Evolutionary conservation across 2,888 invertebrate genomes (phyloP).

Genomic region (Neoaliturus tenellus): DNA sequence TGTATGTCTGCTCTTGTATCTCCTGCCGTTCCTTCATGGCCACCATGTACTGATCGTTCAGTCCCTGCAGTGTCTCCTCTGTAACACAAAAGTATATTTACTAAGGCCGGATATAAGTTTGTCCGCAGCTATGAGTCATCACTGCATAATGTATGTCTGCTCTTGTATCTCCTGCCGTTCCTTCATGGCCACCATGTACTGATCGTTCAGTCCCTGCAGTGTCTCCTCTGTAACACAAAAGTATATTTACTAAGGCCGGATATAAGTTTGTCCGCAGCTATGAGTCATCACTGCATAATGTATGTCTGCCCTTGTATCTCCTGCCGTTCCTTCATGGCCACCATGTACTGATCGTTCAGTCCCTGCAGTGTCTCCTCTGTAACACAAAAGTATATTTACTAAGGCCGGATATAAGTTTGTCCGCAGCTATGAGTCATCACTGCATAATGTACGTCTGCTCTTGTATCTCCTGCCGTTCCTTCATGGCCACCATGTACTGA

Average conservation of each 20-base stretch:
- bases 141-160: constrained; percentile 88
- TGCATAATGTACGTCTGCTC: constrained; percentile 90
- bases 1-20: constrained; percentile 87
- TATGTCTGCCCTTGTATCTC: constrained; percentile 88
- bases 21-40: constrained; percentile 81
- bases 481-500: constrained; percentile 87
- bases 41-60: constrained; percentile 85
- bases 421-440: constrained; percentile 87
- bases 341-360: constrained; percentile 85
- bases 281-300: constrained; percentile 84
- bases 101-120: constrained; percentile 91
- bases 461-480: constrained; percentile 78
- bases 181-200: constrained; percentile 86
- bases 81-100: constrained; percentile 88
- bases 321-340: constrained; percentile 82
- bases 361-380: constrained; percentile 75
- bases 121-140: constrained; percentile 88
- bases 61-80: constrained; percentile 76
- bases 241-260: constrained; percentile 89
- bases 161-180: constrained; percentile 80
- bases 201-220: constrained; percentile 81
- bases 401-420: constrained; percentile 90
- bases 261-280: constrained; percentile 93
- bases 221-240: constrained; percentile 73
- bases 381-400: no score